These are phyloP conservation scores for Psix sp. DNA, from an alignment of 1,140 invertebrate genomes.

Conservation along the genomic window DNA sequence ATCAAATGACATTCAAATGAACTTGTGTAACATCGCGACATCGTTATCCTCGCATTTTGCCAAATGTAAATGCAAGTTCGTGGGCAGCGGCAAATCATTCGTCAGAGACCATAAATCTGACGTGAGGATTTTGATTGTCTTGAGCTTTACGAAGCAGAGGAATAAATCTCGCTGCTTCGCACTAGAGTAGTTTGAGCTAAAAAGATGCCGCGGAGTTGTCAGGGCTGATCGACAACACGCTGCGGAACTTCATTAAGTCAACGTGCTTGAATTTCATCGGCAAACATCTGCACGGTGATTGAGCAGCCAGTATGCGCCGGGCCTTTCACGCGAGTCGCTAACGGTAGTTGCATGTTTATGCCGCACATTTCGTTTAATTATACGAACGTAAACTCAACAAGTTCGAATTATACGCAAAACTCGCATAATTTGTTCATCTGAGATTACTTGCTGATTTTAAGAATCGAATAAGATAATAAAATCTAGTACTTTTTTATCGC, in stretches of 20 bases:
- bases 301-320: conserved; percentile 23
- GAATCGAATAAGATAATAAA: conserved; percentile 7
- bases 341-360: conserved; percentile 18
- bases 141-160: conserved; percentile 36
- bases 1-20: conserved; percentile 27
- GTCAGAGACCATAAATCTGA: conserved; percentile 48
- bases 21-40: conserved; percentile 23
- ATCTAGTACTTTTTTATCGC: conserved; percentile 5
- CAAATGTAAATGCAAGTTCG: conserved; percentile 38
- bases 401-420: conserved; percentile 19
- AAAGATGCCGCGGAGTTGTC: conserved; percentile 47
- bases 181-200: conserved; percentile 50
- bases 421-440: conserved; percentile 39
- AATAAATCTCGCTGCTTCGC: conserved; percentile 18
- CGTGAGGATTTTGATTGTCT: conserved; percentile 23
- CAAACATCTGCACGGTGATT: conserved; percentile 36
- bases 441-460: not conserved
- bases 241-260: conserved; percentile 50
- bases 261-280: conserved; percentile 56
- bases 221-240: conserved; percentile 33
- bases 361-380: conserved; percentile 33
- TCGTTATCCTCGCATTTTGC: conserved; percentile 6
- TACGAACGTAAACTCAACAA: not conserved
- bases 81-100: conserved; percentile 38
- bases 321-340: conserved; percentile 30